phyloP scores from a whole-genome alignment of 2,797 vertebrate genomes.

The Nannoperca obscura region DNA sequence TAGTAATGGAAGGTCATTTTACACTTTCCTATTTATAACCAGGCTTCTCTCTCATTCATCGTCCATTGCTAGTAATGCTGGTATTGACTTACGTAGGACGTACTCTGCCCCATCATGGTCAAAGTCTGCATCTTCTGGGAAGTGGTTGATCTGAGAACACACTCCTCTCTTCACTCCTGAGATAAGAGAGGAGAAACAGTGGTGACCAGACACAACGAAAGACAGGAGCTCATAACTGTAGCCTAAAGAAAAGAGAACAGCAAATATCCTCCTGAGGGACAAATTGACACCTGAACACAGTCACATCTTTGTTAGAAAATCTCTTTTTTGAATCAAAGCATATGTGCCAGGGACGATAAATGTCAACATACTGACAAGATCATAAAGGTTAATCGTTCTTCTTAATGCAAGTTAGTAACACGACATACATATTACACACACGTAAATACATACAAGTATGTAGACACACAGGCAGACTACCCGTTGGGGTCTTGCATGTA shows the following conservation, averaged over 20 bases:
- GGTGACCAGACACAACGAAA: conserved; percentile 44
- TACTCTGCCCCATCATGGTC: conserved; percentile 97
- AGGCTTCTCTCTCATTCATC: conserved; percentile 1
- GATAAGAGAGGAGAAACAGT: conserved; percentile 53
- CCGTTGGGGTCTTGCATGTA: conserved; percentile 76
- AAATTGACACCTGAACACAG: conserved; percentile 29
- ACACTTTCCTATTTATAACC: neutral
- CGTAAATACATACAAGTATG: conserved; percentile 50
- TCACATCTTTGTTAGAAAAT: conserved; percentile 32
- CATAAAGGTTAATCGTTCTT: conserved; percentile 13
- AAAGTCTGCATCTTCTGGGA: conserved; percentile 96
- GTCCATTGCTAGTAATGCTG: neutral
- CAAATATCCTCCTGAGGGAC: conserved; percentile 40
- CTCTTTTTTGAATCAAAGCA: conserved; percentile 16
- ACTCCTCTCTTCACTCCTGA: conserved; percentile 93
- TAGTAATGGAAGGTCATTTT: neutral
- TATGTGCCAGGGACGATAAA: neutral
- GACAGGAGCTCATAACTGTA: conserved; percentile 19
- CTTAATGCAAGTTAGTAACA: conserved; percentile 39
- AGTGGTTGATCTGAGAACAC: conserved; percentile 96
- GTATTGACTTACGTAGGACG: conserved; percentile 89
- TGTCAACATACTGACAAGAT: conserved; percentile 18
- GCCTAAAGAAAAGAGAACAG: conserved; percentile 29
- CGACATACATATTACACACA: conserved; percentile 30
- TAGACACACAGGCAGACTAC: conserved; percentile 73